Conservation (phyloP, 2,888 invertebrate genomes). For the Hirtodrosophila alboralis region DNA sequence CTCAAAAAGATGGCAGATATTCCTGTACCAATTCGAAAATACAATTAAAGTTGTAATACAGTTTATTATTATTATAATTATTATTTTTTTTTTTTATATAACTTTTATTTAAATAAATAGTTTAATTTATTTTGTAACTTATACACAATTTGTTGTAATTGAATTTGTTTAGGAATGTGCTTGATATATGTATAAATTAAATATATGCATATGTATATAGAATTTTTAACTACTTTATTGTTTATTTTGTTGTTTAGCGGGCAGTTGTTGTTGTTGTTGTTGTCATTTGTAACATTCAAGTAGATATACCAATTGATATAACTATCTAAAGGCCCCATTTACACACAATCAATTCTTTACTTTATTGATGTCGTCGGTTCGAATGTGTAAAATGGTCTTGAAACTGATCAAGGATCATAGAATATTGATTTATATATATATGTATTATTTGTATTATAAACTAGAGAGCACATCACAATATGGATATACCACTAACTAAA, state of each 20-base stretch:
- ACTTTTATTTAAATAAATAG: conserved; percentile 73
- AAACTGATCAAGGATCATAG: conserved; percentile 5
- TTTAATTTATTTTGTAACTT: conserved; percentile 76
- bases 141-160: conserved; percentile 49
- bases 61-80: conserved; percentile 12
- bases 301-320: too few relatives aligned
- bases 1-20: background rate
- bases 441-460: conserved; percentile 13
- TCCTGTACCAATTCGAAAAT: background rate
- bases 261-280: conserved; percentile 63
- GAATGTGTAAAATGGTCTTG: background rate
- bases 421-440: conserved; percentile 1
- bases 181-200: conserved; percentile 44
- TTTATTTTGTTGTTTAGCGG: conserved; percentile 31
- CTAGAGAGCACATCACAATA: conserved; percentile 75
- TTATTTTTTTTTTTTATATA: conserved; percentile 45
- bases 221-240: conserved; percentile 22
- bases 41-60: background rate
- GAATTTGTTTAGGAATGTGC: conserved; percentile 67
- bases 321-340: conserved; percentile 27
- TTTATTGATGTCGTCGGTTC: too few relatives aligned
- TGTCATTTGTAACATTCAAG: conserved; percentile 28
- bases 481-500: conserved; percentile 70
- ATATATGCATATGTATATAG: conserved; percentile 29
- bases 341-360: background rate